Percentiles rank a stretch among this genome's conserved stretches.
Conservation (phyloP, 2,113 vertebrate genomes). For the Globicephala melas region DNA sequence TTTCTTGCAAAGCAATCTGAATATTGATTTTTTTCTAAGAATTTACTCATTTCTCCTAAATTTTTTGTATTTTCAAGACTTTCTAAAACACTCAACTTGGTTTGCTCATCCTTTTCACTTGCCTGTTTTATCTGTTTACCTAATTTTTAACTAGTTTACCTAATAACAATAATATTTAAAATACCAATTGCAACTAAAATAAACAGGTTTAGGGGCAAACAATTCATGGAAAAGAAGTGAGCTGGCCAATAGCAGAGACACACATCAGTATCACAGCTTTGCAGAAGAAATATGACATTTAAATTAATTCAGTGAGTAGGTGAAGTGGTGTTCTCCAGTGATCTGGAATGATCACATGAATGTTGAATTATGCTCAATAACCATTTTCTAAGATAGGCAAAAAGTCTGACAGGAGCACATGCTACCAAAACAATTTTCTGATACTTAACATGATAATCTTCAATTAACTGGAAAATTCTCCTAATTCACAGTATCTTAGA, state of each 20-base stretch:
- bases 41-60: background rate
- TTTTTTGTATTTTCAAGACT: background rate
- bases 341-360: background rate
- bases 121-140: background rate
- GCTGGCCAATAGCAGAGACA: background rate
- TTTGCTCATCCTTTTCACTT: background rate
- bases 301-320: background rate
- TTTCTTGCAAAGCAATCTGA: background rate
- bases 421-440: background rate
- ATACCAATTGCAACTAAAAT: background rate
- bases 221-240: background rate
- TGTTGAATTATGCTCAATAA: background rate
- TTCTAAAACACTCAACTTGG: background rate
- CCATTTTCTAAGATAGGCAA: background rate
- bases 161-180: background rate
- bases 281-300: background rate
- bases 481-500: background rate
- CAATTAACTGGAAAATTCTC: background rate
- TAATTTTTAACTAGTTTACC: background rate
- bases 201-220: background rate
- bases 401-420: background rate
- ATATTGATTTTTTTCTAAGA: background rate
- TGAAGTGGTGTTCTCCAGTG: background rate
- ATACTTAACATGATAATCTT: background rate
- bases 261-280: background rate